phyloP scores from a whole-genome alignment of 2,888 invertebrate species.

The Amorpha juglandis region DNA sequence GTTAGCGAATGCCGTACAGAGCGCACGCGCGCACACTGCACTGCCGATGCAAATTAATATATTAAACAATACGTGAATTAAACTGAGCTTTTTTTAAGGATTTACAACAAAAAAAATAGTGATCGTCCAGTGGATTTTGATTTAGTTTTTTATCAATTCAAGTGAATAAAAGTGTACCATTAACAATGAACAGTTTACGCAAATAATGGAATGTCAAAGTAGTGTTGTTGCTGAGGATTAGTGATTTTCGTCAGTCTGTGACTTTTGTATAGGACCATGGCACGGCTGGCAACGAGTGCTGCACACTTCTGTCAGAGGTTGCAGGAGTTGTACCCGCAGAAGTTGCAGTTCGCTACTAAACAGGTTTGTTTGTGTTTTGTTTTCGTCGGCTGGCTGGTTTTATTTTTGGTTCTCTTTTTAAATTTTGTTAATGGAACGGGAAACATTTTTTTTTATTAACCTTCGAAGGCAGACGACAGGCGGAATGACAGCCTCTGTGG shows the following conservation, averaged over 20 bases:
- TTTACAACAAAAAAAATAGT: neutral
- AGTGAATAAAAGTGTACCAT: neutral
- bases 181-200: slow-evolving; percentile 28
- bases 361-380: slow-evolving; percentile 49
- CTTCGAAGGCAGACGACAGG: too few relatives aligned
- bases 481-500: too few relatives aligned
- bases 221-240: slow-evolving; percentile 42
- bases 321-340: slow-evolving; percentile 76
- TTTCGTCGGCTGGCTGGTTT: neutral
- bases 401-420: too few relatives aligned
- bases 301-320: slow-evolving; percentile 73
- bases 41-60: neutral
- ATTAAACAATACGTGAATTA: slow-evolving; percentile 1
- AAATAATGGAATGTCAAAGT: slow-evolving; percentile 38
- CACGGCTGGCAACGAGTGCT: slow-evolving; percentile 69
- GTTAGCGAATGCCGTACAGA: neutral
- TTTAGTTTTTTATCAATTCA: neutral
- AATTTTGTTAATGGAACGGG: neutral
- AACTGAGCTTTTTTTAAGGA: neutral
- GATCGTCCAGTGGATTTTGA: neutral
- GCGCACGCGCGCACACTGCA: neutral
- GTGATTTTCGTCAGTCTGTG: slow-evolving; percentile 37
- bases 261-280: slow-evolving; percentile 51
- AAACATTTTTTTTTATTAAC: too few relatives aligned
- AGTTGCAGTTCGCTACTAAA: slow-evolving; percentile 60